phyloP scores from a whole-genome alignment of 2,797 vertebrate species.

The Sebastes itinus region DNA sequence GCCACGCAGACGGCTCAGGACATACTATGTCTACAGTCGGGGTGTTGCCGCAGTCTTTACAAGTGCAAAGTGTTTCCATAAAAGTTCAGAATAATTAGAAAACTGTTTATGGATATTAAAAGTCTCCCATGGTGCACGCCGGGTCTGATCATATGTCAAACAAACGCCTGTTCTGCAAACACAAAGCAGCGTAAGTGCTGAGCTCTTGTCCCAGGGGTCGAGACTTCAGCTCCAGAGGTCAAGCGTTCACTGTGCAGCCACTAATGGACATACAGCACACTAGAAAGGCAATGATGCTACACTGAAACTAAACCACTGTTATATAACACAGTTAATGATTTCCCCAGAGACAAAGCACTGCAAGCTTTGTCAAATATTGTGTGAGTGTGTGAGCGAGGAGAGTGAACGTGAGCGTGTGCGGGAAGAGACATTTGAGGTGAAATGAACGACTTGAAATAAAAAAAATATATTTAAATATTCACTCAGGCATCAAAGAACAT shows the following conservation, averaged over 20 bases:
- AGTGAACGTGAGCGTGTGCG: not conserved
- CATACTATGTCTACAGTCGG: conserved; percentile 9
- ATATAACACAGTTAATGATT: conserved; percentile 77
- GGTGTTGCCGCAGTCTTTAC: not conserved
- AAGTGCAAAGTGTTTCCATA: conserved; percentile 12
- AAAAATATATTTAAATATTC: not conserved
- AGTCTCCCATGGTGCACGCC: conserved; percentile 10
- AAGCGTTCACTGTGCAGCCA: conserved; percentile 30
- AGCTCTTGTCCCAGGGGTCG: conserved; percentile 45
- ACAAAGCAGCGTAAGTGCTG: conserved; percentile 18
- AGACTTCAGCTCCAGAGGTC: conserved; percentile 49
- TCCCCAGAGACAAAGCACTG: conserved; percentile 39
- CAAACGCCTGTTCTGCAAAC: conserved; percentile 39
- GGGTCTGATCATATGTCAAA: conserved; percentile 26
- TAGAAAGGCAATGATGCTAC: conserved; percentile 45
- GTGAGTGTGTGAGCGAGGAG: not conserved
- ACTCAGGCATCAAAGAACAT: not conserved
- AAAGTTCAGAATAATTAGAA: conserved; percentile 28
- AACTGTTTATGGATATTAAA: conserved; percentile 37
- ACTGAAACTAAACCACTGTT: conserved; percentile 56
- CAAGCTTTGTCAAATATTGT: conserved; percentile 44
- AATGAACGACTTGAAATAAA: not conserved
- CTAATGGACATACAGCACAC: conserved; percentile 52
- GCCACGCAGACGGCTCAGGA: conserved; percentile 2
- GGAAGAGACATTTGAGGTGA: conserved; percentile 10